Conservation (phyloP, 2,113 vertebrate genomes). For the Ptilorrhoa leucosticta region DNA sequence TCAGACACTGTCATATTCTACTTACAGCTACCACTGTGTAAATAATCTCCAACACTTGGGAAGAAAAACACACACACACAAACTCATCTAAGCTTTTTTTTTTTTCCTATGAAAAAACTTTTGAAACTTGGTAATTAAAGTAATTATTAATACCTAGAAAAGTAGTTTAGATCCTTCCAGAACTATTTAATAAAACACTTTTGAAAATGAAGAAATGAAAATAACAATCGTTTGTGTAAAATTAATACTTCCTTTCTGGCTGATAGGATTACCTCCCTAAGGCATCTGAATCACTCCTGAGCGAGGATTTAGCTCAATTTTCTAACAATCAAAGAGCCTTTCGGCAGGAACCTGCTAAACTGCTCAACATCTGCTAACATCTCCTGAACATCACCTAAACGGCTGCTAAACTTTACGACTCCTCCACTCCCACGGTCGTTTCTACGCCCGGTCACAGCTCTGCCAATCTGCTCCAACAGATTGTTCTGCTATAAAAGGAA, state of each 20-base stretch:
- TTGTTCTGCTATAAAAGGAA: neutral
- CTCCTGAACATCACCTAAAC: neutral
- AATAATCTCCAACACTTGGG: neutral
- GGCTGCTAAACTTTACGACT: neutral
- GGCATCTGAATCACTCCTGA: neutral
- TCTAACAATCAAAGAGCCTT: neutral
- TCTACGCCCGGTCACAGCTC: neutral
- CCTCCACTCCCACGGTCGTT: neutral
- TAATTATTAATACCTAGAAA: neutral
- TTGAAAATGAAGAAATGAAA: neutral
- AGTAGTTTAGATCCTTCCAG: neutral
- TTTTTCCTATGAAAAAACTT: neutral
- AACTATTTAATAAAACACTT: neutral
- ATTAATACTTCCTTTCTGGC: neutral
- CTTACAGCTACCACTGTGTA: neutral
- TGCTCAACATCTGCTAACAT: constrained; percentile 21
- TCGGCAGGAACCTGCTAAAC: neutral
- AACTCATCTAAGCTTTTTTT: neutral
- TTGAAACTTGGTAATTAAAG: neutral
- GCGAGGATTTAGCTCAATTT: neutral
- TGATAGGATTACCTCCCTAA: neutral
- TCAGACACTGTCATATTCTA: neutral
- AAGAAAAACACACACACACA: neutral
- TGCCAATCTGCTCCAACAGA: constrained; percentile 8
- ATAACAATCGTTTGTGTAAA: neutral